Evolutionary conservation across 2,797 vertebrate species (phyloP), one percentile per base, ranked within the genome.

Genomic region (Chrysocyon brachyurus): DNA sequence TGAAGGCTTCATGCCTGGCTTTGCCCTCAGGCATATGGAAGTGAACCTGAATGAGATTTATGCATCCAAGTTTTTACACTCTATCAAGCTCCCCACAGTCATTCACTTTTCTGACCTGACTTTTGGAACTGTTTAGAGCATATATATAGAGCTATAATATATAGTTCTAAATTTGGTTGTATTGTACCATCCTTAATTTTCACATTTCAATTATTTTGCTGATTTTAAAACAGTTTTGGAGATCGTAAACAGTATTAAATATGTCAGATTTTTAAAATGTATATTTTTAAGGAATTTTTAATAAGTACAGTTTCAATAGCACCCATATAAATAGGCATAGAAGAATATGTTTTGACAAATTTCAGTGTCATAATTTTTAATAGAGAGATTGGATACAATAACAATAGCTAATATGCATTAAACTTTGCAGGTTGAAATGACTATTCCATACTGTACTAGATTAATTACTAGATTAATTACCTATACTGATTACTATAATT

Each of bases 21-120:
- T 96, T 92, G 82, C 95, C 97, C 97, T 97, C 59, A 3, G 96
- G 98, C 95, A 95, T 96, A 97, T 66, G 96, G 97, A 98, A 98
- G 97, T 98, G 98, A 98, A 98, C 98, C 98, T 97, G 96, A 98
- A 97, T n/a, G 91, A 98, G 97, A 97, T 94, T 97, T 97, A 96
- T 96, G 92, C 89, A n/a, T 12, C 83, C 97, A 97, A 73, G 87
- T 96, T 97, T 97, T 96, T 91, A 97, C 83, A 98, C 87, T 95
- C 64, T 96, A 46, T 97, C 70, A 84, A 92, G 90, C 89, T 90
- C 84, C 96, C 96, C 91, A 78, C 86, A 92, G 91, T 94, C 93
- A 82, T 87, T 98, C 81, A 26, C 91, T 98, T 68, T 84, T 61
- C 97, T 97, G 92, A 97, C 89, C 86, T 63, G 52, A 61, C 72